phyloP scores from a whole-genome alignment of 1,140 invertebrate genomes.

The Megathymus violae region DNA sequence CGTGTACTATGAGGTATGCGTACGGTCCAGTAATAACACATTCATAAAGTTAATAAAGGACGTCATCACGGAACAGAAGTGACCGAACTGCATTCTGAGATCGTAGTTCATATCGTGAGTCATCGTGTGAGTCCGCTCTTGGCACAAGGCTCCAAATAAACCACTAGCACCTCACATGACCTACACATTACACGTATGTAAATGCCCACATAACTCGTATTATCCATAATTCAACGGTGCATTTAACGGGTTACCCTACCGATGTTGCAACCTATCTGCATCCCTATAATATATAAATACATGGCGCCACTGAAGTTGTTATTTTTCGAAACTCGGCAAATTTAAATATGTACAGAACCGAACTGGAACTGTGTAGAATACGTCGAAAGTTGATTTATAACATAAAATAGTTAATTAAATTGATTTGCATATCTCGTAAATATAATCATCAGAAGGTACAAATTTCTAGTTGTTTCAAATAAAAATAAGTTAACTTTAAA shows the following conservation, averaged over 20 bases:
- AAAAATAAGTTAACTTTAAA: background rate
- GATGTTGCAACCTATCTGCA: constrained; percentile 15
- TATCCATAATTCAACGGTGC: constrained; percentile 47
- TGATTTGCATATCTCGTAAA: constrained; percentile 22
- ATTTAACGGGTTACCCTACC: constrained; percentile 40
- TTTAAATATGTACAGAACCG: constrained; percentile 13
- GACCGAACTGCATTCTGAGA: constrained; percentile 70
- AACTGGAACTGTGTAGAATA: constrained; percentile 12
- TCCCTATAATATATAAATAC: constrained; percentile 27
- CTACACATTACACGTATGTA: constrained; percentile 43
- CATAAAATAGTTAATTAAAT: constrained; percentile 25
- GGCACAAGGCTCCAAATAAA: constrained; percentile 60
- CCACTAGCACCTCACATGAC: constrained; percentile 48
- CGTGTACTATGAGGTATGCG: constrained; percentile 14
- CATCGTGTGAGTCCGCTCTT: constrained; percentile 61
- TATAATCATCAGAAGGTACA: constrained; percentile 7
- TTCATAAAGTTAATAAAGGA: constrained; percentile 33
- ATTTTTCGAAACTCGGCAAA: constrained; percentile 24
- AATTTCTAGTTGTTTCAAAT: constrained; percentile 14
- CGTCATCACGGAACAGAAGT: constrained; percentile 55
- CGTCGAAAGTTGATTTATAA: constrained; percentile 33
- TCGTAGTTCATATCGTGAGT: constrained; percentile 60
- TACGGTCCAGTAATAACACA: constrained; percentile 19
- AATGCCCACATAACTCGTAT: constrained; percentile 34
- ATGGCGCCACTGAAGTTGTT: constrained; percentile 27